Evolutionary conservation across 2,797 vertebrate genomes (phyloP).

Genomic region (Oryzias sinensis): DNA sequence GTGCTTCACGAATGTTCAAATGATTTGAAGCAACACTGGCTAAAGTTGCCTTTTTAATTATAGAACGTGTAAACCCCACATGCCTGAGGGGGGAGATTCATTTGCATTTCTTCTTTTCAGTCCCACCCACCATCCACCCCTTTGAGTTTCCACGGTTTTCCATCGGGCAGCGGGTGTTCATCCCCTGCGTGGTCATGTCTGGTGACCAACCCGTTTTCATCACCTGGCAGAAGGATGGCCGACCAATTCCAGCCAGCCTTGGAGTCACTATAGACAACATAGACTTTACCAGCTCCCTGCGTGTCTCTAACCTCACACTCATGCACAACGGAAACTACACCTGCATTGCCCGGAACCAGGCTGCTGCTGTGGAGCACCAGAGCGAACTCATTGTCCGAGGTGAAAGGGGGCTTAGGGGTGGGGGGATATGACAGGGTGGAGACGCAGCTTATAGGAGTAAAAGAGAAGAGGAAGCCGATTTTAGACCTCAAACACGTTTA

Average conservation of each 20-base stretch:
- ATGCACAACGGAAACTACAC: conserved; percentile 98
- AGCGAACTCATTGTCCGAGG: conserved; percentile 96
- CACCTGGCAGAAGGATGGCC: conserved; percentile 97
- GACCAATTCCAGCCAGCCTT: conserved; percentile 91
- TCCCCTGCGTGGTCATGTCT: conserved; percentile 96
- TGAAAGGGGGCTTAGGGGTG: conserved; percentile 51
- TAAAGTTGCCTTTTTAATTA: conserved; percentile 2
- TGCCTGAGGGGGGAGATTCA: background rate
- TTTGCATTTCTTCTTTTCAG: conserved; percentile 66
- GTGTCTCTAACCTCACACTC: conserved; percentile 95
- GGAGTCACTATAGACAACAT: conserved; percentile 98
- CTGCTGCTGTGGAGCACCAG: conserved; percentile 92
- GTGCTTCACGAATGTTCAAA: conserved; percentile 14
- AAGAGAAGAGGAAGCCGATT: background rate
- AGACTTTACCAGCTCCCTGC: conserved; percentile 95
- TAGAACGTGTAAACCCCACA: background rate
- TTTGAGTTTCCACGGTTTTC: conserved; percentile 97
- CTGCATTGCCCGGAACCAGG: conserved; percentile 94
- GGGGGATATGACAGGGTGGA: too few relatives aligned
- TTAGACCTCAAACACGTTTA: background rate
- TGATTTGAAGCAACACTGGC: conserved; percentile 7
- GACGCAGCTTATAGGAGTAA: background rate
- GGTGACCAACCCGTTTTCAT: conserved; percentile 97
- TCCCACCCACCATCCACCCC: conserved; percentile 95
- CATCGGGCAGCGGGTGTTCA: conserved; percentile 95